Evolutionary conservation across 2,888 invertebrate genomes (phyloP), one percentile per base, ranked within the genome.

Genomic region (Muscina levida): DNA sequence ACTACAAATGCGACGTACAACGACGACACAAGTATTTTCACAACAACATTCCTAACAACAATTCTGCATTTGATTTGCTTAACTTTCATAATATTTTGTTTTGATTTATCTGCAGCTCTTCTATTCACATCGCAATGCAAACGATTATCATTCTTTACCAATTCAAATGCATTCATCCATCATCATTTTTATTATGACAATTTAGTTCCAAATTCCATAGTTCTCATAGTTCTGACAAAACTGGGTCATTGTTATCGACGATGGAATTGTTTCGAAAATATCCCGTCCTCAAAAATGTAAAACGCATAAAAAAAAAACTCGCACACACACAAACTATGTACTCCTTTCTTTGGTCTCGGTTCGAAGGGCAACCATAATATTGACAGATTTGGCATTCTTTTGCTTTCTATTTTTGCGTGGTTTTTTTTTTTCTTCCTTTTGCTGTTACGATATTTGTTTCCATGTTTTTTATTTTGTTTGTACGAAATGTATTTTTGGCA

Each of bases 401-500:
- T 44, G 44, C 44, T 44, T 37, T 44, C 44, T 2, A 13, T n/a
- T 44, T 44, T n/a, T 13, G 5, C 8, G 31, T 31, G 31, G 8
- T 31, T 31, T 31, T 15, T 15, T 46, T 17, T 46, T 15, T 15
- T 46, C 46, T 46, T n/a, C n/a, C 44, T 44, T n/a, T 44, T 11
- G 44, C n/a, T 44, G 44, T 4, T 44, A 4, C n/a, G 17, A n/a
- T 46, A 46, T 46, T 46, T 48, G 10, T 19, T 48, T 19, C 19
- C 19, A 48, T 19, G 8, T 48, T 19, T 48, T 48, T 53, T 10
- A 19, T 48, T 48, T 48, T 48, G n/a, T n/a, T n/a, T 10, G 53
- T 53, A 53, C 53, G 10, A 13, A 8, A 53, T 53, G 24, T 24
- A 53, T 53, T 24, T 53, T 53, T 53, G 53, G 53, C 53, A 53